Percentiles rank a stretch among this genome's conserved stretches.
phyloP scores from a whole-genome alignment of 2,888 invertebrate species.

The Rhorus exstirpatorius region DNA sequence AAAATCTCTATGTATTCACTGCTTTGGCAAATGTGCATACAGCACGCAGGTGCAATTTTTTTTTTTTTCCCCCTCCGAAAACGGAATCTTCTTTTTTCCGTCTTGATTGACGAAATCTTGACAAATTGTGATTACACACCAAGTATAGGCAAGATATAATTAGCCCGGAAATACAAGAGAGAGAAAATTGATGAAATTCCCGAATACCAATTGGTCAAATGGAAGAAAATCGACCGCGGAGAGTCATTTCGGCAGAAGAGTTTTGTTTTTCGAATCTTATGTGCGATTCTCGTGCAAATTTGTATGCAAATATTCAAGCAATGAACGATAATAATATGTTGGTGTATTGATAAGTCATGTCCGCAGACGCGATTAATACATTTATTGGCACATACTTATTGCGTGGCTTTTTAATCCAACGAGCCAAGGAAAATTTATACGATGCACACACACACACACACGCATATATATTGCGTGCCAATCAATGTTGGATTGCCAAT shows the following conservation, averaged over 20 bases:
- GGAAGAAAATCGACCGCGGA: slow-evolving; percentile 20
- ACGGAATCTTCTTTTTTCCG: neutral
- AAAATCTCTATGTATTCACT: neutral
- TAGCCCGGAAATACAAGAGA: neutral
- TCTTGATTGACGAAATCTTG: neutral
- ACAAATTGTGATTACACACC: neutral
- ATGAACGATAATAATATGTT: neutral
- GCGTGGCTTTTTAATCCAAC: slow-evolving; percentile 11
- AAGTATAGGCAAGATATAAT: no score
- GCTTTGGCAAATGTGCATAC: neutral
- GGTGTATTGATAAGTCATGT: neutral
- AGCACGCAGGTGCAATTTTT: slow-evolving; percentile 19
- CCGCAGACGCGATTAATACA: neutral
- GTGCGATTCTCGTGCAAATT: slow-evolving; percentile 18
- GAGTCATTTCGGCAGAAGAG: no score
- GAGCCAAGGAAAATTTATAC: slow-evolving; percentile 11
- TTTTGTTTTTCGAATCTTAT: slow-evolving; percentile 54
- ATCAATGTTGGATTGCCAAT: slow-evolving; percentile 44
- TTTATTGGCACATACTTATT: neutral
- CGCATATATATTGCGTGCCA: slow-evolving; percentile 19
- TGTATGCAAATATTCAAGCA: neutral
- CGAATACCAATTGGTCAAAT: slow-evolving; percentile 32
- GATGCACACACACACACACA: neutral
- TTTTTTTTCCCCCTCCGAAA: neutral
- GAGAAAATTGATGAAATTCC: slow-evolving; percentile 27